Percentiles rank a stretch among this genome's conserved stretches.
Conservation (phyloP, 2,797 vertebrate species). For the Myotis myotis region DNA sequence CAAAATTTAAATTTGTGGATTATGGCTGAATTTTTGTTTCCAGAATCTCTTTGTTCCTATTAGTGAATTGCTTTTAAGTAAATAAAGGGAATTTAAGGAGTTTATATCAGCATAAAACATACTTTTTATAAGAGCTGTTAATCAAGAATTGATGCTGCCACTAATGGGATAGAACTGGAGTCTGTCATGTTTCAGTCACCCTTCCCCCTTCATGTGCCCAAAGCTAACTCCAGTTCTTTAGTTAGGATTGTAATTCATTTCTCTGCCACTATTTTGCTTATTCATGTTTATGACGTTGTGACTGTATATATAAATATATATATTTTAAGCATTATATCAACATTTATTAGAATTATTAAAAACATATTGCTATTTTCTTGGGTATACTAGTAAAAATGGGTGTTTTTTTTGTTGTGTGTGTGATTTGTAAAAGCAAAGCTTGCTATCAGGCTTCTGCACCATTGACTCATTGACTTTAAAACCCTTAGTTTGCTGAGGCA, state of each 20-base stretch:
- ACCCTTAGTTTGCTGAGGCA: not conserved
- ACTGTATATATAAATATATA: not conserved
- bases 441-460: not conserved
- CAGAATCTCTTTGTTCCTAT: not conserved
- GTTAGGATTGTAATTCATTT: not conserved
- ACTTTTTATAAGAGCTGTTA: not conserved
- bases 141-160: not conserved
- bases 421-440: not conserved
- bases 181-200: not conserved
- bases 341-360: slow-evolving; percentile 6
- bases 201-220: not conserved
- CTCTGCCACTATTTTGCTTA: not conserved
- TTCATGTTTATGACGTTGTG: not conserved
- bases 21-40: slow-evolving; percentile 12
- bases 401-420: not conserved
- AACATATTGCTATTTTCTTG: not conserved
- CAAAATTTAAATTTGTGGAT: not conserved
- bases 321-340: not conserved
- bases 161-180: not conserved
- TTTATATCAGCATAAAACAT: not conserved
- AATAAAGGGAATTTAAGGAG: slow-evolving; percentile 19
- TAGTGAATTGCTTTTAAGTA: not conserved
- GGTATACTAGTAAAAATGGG: not conserved
- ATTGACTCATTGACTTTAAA: not conserved
- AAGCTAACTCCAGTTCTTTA: not conserved